Conservation (phyloP, 2,888 invertebrate genomes). For the Pyrrhia umbra region DNA sequence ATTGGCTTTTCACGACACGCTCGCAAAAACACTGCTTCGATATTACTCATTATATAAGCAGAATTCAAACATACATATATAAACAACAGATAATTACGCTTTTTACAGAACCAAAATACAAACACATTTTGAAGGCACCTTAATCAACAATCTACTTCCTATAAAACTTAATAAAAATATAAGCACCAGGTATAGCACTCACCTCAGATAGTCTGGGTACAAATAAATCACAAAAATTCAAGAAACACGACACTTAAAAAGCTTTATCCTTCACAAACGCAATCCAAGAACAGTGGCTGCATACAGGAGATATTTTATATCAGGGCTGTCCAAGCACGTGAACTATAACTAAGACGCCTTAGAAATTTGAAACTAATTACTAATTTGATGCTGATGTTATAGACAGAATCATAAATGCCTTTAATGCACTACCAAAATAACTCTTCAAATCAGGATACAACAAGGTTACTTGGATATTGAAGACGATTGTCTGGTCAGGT, state of each 20-base stretch:
- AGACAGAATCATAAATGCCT: neutral
- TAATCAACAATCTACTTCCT: neutral
- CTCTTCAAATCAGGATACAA: neutral
- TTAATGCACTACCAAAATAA: neutral
- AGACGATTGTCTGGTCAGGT: no score
- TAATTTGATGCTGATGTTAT: neutral
- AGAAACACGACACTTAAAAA: constrained; percentile 44
- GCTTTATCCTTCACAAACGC: constrained; percentile 30
- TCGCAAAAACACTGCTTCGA: constrained; percentile 22
- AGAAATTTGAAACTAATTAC: neutral
- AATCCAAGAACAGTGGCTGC: constrained; percentile 19
- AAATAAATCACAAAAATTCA: constrained; percentile 31
- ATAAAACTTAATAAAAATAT: neutral
- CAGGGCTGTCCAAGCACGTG: constrained; percentile 18
- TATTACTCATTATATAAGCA: no score
- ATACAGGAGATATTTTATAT: constrained; percentile 15
- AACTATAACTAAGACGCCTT: neutral
- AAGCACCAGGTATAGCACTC: constrained; percentile 14
- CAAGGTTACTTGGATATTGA: neutral
- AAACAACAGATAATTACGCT: neutral
- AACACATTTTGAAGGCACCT: no score
- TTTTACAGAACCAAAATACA: no score
- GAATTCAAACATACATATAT: no score
- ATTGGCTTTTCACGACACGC: constrained; percentile 20
- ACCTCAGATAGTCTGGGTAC: constrained; percentile 2